phyloP scores from a whole-genome alignment of 1,140 invertebrate genomes.

The Nymphalis io region DNA sequence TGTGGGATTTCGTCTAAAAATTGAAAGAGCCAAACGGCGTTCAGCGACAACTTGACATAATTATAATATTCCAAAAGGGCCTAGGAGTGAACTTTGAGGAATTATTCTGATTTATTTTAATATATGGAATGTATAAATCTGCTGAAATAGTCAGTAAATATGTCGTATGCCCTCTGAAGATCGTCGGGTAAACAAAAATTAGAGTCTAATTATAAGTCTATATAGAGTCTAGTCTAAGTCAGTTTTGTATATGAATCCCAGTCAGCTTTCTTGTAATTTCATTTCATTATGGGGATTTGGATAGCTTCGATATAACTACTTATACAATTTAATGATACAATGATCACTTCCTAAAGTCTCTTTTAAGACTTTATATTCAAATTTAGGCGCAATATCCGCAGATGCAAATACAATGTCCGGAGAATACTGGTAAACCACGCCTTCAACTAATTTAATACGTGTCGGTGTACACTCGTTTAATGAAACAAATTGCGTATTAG shows the following conservation, averaged over 20 bases:
- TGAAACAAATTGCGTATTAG: not conserved
- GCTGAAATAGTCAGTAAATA: slow-evolving; percentile 36
- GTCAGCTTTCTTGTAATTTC: slow-evolving; percentile 42
- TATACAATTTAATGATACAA: not conserved
- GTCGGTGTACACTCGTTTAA: not conserved
- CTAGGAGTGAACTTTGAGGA: slow-evolving; percentile 40
- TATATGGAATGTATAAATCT: slow-evolving; percentile 36
- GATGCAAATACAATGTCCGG: not conserved
- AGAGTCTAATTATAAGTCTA: slow-evolving; percentile 33
- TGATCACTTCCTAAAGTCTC: not conserved
- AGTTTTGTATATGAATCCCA: slow-evolving; percentile 33
- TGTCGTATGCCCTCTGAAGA: slow-evolving; percentile 32
- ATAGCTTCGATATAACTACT: not conserved
- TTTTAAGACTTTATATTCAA: not conserved
- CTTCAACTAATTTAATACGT: not conserved
- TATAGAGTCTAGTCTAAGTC: not conserved
- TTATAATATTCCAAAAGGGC: slow-evolving; percentile 41
- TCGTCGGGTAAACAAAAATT: too few species aligned
- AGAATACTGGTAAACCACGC: not conserved
- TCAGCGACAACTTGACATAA: slow-evolving; percentile 43
- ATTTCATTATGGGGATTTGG: not conserved
- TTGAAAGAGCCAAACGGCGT: slow-evolving; percentile 41
- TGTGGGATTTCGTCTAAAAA: slow-evolving; percentile 45
- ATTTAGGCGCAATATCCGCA: not conserved
- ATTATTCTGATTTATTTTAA: slow-evolving; percentile 35